Base-by-base conservation (phyloP, 2,797 vertebrate genomes). In the Pangasius larnaudii region DNA sequence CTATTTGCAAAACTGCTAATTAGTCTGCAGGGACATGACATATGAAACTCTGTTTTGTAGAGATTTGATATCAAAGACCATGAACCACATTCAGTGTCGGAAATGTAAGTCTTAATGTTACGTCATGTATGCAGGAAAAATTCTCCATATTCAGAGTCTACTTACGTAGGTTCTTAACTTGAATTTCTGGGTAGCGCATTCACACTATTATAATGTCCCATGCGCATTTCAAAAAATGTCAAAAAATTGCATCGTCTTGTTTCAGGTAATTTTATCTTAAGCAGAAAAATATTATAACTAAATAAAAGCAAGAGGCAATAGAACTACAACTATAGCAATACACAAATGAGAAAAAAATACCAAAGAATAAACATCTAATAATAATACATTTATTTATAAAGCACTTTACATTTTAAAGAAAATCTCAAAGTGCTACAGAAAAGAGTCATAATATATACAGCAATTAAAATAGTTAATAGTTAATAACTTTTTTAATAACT, bases 1-100 rank as follows among this genome's bases (percentile, higher is more conserved):
- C 18, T n/a, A 56, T 89, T 30, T 85, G n/a, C 42, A 88, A 63
- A 86, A 75, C 77, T 42, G 58, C 84, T 86, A 86, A 86, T 89
- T 86, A 86, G 79, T 86, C 84, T 75, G 78, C 16, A 24, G 67
- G 56, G 88, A 82, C 24, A 65, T 65, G 33, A 46, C 46, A 53
- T 24, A 58, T 71, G 27, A 79, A 71, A 51, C 82, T 16, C 39
- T 72, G 49, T 18, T 69, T 77, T 71, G 87, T 42, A 69, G 72
- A 84, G 61, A 78, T n/a, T 33, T 58, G 4, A 51, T 84, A 88
- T 67, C 33, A 84, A 77, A 72, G 61, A 22, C 81, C 77, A 87
- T 56, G 63, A 56, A 78, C 36, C 74, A 77, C 67, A 67, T 56
- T 27, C 9, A 39, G 11, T 56, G 18, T 81, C 6, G 36, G 77